These are phyloP conservation scores for Lycocorax pyrrhopterus DNA, from an alignment of 2,113 vertebrate species.

Conservation along the genomic window DNA sequence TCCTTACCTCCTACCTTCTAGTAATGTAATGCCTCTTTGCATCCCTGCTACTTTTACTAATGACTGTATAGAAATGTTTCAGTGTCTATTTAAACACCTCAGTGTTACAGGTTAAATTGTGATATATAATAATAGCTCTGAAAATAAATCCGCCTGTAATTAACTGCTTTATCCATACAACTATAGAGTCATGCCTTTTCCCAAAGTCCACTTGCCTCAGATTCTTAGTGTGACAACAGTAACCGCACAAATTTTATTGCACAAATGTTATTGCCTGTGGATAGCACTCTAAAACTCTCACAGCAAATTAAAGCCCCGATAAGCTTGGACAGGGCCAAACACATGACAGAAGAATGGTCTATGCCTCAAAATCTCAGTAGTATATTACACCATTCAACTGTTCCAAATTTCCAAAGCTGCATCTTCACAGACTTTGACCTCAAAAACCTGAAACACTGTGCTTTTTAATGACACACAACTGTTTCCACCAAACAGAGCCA, in stretches of 20 bases:
- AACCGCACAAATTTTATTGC: neutral
- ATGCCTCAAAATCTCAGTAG: neutral
- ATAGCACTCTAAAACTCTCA: neutral
- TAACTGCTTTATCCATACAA: neutral
- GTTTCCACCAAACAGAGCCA: neutral
- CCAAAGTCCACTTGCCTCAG: neutral
- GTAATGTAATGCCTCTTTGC: neutral
- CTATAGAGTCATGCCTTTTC: neutral
- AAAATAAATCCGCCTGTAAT: neutral
- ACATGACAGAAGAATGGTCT: neutral
- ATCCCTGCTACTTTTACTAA: neutral
- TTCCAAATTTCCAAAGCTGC: neutral
- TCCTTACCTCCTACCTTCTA: neutral
- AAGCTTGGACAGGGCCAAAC: neutral
- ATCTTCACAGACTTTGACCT: neutral
- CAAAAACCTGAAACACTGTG: neutral
- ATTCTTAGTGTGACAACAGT: neutral
- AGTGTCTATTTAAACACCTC: neutral
- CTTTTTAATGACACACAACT: neutral
- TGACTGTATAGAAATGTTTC: neutral
- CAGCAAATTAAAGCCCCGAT: neutral
- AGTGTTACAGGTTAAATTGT: neutral
- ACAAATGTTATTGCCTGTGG: neutral
- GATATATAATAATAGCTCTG: neutral
- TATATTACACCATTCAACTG: neutral